Evolutionary conservation across 2,888 invertebrate genomes (phyloP).

Genomic region (Chesias legatella): DNA sequence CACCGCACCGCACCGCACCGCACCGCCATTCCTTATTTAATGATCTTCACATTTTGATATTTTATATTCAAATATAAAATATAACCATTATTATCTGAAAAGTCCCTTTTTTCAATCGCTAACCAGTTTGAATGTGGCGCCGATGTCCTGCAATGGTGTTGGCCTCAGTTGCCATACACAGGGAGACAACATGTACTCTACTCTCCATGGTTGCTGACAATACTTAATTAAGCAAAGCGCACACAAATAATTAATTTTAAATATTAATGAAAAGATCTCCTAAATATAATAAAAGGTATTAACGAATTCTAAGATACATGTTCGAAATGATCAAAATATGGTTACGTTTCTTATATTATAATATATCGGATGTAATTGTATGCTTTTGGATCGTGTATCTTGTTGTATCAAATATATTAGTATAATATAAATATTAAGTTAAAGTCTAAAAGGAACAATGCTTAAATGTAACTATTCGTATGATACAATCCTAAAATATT

Average conservation of each 20-base stretch:
- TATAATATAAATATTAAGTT: slow-evolving; percentile 6
- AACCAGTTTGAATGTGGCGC: too few species aligned
- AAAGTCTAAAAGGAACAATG: slow-evolving; percentile 16
- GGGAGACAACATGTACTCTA: too few species aligned
- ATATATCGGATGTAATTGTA: not conserved
- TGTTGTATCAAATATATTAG: slow-evolving; percentile 4
- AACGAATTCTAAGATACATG: slow-evolving; percentile 3
- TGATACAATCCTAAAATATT: slow-evolving; percentile 16
- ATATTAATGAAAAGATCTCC: slow-evolving; percentile 7
- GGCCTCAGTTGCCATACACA: too few species aligned
- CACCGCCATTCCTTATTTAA: too few species aligned
- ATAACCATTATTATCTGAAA: too few species aligned
- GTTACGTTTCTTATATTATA: not conserved
- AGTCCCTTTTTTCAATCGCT: too few species aligned
- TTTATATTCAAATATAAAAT: too few species aligned
- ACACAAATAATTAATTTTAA: slow-evolving; percentile 1
- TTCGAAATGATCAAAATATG: slow-evolving; percentile 15
- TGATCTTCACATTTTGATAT: too few species aligned
- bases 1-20: too few species aligned
- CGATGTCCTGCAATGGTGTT: too few species aligned
- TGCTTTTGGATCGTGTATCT: slow-evolving; percentile 11
- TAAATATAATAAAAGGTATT: slow-evolving; percentile 4
- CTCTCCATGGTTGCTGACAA: slow-evolving; percentile 3
- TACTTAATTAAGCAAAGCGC: slow-evolving; percentile 3
- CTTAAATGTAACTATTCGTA: slow-evolving; percentile 16